Conservation (phyloP, 2,797 vertebrate species). For the Masticophis lateralis region DNA sequence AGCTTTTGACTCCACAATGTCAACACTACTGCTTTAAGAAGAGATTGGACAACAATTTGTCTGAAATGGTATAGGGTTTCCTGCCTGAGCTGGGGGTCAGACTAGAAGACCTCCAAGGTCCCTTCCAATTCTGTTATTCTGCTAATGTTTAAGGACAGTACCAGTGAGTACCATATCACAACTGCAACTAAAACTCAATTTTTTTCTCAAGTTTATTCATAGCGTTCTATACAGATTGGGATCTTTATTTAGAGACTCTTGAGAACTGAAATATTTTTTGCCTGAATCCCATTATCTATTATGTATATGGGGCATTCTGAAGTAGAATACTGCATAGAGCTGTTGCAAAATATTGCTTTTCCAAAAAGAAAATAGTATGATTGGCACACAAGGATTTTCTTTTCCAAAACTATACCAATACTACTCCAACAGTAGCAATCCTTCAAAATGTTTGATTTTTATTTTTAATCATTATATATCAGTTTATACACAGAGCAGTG, state of each 20-base stretch:
- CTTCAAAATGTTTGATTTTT: background rate
- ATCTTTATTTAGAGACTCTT: background rate
- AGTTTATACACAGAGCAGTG: background rate
- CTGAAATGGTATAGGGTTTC: no score
- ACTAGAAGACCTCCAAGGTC: no score
- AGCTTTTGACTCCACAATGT: background rate
- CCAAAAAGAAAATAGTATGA: background rate
- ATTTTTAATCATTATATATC: background rate
- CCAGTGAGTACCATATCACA: background rate
- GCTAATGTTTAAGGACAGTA: background rate
- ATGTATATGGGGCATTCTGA: background rate
- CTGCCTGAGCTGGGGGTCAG: no score
- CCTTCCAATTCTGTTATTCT: no score
- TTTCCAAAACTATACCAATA: background rate
- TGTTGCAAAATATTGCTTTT: background rate
- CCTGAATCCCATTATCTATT: background rate
- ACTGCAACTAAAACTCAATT: background rate
- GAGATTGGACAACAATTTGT: no score
- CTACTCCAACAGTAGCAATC: background rate
- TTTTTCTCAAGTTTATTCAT: background rate
- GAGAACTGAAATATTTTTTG: background rate
- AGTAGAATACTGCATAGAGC: background rate
- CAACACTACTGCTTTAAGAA: background rate
- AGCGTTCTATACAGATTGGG: background rate
- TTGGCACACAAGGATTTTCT: background rate